Evolutionary conservation across 2,113 vertebrate genomes (phyloP).

Genomic region (Pseudopipra pipra): DNA sequence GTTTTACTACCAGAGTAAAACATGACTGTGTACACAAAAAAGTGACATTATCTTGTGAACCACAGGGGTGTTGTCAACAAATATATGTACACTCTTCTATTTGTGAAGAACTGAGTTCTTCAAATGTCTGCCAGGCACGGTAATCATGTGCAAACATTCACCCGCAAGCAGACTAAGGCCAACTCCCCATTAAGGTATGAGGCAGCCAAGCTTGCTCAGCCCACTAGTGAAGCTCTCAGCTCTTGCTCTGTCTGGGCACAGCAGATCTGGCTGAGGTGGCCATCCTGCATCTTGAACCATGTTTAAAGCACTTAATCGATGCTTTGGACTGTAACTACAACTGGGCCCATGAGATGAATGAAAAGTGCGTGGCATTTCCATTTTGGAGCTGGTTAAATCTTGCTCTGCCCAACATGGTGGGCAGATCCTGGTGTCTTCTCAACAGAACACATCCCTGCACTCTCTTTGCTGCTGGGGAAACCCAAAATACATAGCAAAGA

Average conservation of each 20-base stretch:
- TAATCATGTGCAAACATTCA: not conserved
- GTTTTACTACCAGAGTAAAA: not conserved
- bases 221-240: rapidly evolving
- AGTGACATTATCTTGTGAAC: not conserved
- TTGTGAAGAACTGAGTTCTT: not conserved
- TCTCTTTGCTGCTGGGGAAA: not conserved
- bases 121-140: not conserved
- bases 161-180: not conserved
- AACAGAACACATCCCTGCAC: not conserved
- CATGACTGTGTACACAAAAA: not conserved
- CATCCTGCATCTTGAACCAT: rapidly evolving
- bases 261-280: not conserved
- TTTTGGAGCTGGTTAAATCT: not conserved
- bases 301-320: not conserved
- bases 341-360: not conserved
- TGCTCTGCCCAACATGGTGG: not conserved
- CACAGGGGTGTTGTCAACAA: not conserved
- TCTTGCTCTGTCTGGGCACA: not conserved
- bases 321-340: not conserved
- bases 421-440: not conserved
- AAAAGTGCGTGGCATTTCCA: not conserved
- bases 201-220: not conserved
- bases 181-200: rapidly evolving
- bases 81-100: not conserved
- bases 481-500: not conserved